Conservation (phyloP, 2,113 vertebrate species). For the Indri indri region DNA sequence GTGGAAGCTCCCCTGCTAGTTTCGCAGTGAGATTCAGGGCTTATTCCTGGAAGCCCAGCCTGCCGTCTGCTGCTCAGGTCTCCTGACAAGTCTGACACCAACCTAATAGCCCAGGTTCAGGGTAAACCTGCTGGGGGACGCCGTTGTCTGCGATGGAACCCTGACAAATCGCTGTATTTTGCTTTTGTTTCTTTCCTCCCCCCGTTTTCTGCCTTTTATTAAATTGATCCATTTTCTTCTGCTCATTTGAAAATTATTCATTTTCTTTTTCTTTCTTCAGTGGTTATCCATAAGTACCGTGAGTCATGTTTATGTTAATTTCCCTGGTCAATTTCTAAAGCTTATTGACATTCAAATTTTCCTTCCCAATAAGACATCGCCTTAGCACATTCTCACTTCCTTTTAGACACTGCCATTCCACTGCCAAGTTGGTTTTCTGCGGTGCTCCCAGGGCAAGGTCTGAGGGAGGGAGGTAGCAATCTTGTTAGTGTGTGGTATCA, state of each 20-base stretch:
- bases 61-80: no score
- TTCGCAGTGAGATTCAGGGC: neutral
- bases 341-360: neutral
- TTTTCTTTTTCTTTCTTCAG: neutral
- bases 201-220: neutral
- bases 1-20: neutral
- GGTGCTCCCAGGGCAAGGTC: neutral
- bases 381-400: neutral
- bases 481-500: neutral
- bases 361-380: neutral
- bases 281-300: neutral
- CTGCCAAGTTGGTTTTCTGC: neutral
- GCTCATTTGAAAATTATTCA: neutral
- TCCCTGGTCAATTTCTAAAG: neutral
- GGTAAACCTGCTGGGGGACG: neutral
- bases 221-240: neutral
- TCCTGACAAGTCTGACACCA: neutral
- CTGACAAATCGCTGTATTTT: neutral
- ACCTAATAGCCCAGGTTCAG: neutral
- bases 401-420: neutral
- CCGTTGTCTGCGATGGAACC: neutral
- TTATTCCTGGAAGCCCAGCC: neutral
- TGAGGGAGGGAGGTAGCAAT: neutral
- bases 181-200: neutral
- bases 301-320: neutral